Conservation (phyloP, 2,797 vertebrate species). For the Microctenopoma lineatum region DNA sequence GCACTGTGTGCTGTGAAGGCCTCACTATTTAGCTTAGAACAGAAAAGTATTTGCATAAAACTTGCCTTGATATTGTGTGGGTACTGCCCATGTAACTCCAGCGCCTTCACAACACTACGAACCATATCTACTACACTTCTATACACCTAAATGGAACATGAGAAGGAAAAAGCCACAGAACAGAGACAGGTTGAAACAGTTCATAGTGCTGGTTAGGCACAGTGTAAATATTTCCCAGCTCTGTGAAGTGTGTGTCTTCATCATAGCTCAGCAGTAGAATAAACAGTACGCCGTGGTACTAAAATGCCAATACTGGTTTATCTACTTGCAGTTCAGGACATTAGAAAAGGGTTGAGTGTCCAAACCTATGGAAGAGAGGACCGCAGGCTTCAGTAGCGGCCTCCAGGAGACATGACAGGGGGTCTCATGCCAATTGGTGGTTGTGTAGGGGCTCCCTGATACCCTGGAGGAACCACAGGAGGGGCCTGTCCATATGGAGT, state of each 20-base stretch:
- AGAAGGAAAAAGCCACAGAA: constrained; percentile 90
- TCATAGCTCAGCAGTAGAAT: constrained; percentile 61
- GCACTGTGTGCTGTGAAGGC: constrained; percentile 94
- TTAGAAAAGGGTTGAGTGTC: constrained; percentile 93
- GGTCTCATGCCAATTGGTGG: constrained; percentile 94
- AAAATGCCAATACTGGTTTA: constrained; percentile 77
- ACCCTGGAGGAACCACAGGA: constrained; percentile 89
- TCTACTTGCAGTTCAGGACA: constrained; percentile 92
- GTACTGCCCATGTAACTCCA: constrained; percentile 93
- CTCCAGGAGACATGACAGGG: constrained; percentile 95
- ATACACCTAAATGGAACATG: constrained; percentile 96
- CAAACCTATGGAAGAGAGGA: constrained; percentile 89
- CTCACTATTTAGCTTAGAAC: constrained; percentile 86
- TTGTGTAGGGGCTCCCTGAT: constrained; percentile 85
- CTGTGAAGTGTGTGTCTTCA: constrained; percentile 77
- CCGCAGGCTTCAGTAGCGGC: constrained; percentile 92
- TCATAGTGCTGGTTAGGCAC: constrained; percentile 81
- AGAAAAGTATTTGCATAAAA: constrained; percentile 86
- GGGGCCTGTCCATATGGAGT: constrained; percentile 91
- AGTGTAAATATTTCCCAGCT: constrained; percentile 87
- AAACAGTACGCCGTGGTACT: constrained; percentile 41
- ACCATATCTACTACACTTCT: constrained; percentile 97
- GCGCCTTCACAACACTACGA: constrained; percentile 95
- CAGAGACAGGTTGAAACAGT: constrained; percentile 89
- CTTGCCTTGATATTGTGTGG: constrained; percentile 92